phyloP scores from a whole-genome alignment of 2,797 vertebrate genomes.

The Phoxinus dragarum region DNA sequence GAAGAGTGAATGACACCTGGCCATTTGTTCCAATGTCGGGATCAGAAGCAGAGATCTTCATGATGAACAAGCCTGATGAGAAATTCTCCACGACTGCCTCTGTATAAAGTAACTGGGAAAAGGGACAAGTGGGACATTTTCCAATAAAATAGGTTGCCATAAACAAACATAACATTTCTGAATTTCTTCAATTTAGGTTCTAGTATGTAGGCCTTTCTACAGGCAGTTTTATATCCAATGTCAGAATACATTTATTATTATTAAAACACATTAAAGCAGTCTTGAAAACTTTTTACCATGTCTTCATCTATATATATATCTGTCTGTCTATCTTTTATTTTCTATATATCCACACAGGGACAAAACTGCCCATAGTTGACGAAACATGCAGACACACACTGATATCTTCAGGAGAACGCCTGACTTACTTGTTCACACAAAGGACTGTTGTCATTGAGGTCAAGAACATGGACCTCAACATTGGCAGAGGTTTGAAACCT shows the following conservation, averaged over 20 bases:
- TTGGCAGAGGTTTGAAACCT: conserved; percentile 86
- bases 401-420: neutral
- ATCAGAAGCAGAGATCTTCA: conserved; percentile 90
- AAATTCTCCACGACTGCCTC: conserved; percentile 90
- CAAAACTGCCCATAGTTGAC: neutral
- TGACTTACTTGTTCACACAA: conserved; percentile 89
- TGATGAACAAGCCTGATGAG: conserved; percentile 80
- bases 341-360: neutral
- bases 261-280: neutral
- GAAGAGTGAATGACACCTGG: conserved; percentile 90
- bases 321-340: neutral
- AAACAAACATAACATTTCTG: neutral
- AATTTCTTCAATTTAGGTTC: neutral
- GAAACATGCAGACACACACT: neutral
- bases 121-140: neutral
- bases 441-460: conserved; percentile 96
- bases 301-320: neutral
- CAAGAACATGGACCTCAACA: conserved; percentile 91
- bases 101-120: conserved; percentile 85
- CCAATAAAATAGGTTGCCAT: neutral
- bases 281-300: neutral
- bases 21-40: conserved; percentile 88
- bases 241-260: neutral
- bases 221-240: neutral
- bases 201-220: neutral